Conservation (phyloP, 2,888 invertebrate genomes). For the Tetramorium bicarinatum region DNA sequence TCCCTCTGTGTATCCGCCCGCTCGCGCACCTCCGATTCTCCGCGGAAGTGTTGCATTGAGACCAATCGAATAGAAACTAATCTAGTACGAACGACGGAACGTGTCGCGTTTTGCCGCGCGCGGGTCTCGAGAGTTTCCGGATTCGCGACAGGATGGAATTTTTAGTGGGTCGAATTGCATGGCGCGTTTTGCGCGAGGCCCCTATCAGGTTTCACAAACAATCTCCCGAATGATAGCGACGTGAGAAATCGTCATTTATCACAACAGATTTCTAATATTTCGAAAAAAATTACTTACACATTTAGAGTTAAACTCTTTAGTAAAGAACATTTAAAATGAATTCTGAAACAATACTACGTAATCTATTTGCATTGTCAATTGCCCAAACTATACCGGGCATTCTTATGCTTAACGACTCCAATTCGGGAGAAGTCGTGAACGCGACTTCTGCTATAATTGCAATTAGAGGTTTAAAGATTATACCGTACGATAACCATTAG, state of each 20-base stretch:
- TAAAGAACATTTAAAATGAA: not conserved
- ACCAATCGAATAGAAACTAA: constrained; percentile 76
- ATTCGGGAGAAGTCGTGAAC: not conserved
- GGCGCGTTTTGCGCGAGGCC: not conserved
- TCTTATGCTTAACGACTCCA: not conserved
- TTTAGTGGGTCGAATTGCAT: constrained; percentile 21
- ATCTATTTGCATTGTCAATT: not conserved
- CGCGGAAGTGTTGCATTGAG: constrained; percentile 75
- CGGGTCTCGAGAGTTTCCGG: constrained; percentile 57
- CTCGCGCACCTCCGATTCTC: constrained; percentile 61
- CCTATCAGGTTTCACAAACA: not conserved
- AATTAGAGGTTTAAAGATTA: constrained; percentile 50
- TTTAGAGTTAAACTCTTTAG: not conserved
- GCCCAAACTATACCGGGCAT: not conserved
- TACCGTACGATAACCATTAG: constrained; percentile 39
- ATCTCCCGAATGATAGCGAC: not conserved
- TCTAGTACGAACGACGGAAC: constrained; percentile 62
- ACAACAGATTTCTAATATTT: not conserved
- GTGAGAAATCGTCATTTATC: not conserved
- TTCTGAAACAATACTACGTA: not conserved
- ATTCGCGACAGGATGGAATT: constrained; percentile 47
- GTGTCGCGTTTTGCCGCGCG: not conserved
- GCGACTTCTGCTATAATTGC: constrained; percentile 44
- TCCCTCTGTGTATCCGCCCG: constrained; percentile 58
- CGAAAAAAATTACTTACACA: too few species aligned